A percentile compares a stretch with the other conserved stretches of the same genome.
These are phyloP conservation scores for Rhabdophis nuchalis DNA, from an alignment of 2,797 vertebrate species.

Conservation along the genomic window DNA sequence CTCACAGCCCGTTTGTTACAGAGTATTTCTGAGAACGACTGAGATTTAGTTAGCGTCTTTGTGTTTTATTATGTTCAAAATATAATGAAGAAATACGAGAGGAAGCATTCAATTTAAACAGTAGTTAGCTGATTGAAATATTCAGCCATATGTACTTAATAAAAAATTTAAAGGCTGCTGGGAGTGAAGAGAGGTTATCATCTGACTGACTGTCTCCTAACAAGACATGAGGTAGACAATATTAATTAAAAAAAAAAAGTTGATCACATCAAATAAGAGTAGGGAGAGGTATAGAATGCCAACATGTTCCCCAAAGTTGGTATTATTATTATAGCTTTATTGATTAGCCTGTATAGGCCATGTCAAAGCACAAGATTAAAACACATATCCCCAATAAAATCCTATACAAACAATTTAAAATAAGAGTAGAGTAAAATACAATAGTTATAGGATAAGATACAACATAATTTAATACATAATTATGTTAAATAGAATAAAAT, in stretches of 20 bases:
- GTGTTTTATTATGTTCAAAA: neutral
- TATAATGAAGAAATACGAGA: neutral
- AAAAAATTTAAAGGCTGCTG: neutral
- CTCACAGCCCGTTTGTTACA: slow-evolving; percentile 20
- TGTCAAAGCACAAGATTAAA: too few species aligned
- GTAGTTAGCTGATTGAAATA: neutral
- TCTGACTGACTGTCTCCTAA: neutral
- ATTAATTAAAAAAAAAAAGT: neutral
- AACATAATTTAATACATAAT: too few species aligned
- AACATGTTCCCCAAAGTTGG: neutral
- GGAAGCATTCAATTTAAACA: neutral
- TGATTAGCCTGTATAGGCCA: too few species aligned
- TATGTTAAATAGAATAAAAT: too few species aligned
- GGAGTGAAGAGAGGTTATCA: neutral
- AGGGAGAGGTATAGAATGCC: neutral
- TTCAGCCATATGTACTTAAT: neutral
- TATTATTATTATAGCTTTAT: too few species aligned
- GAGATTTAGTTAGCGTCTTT: neutral
- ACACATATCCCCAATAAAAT: too few species aligned
- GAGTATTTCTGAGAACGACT: neutral
- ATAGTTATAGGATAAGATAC: too few species aligned
- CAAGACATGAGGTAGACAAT: neutral
- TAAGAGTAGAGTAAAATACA: too few species aligned
- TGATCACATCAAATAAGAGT: neutral
- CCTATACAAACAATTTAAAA: too few species aligned